Evolutionary conservation across 2,888 invertebrate species (phyloP).

Genomic region (Euzetes globulus): DNA sequence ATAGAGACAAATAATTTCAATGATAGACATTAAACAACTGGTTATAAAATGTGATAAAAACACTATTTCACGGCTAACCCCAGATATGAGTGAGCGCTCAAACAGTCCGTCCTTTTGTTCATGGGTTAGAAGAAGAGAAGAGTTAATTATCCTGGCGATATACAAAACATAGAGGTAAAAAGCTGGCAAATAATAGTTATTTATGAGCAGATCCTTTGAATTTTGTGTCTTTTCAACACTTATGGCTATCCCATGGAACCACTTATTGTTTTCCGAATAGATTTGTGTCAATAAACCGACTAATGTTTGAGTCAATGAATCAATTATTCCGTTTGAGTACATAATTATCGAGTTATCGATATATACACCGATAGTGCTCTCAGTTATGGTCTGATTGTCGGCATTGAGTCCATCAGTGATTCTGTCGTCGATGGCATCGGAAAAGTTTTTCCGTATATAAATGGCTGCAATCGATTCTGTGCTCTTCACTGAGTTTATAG

Average conservation of each 20-base stretch:
- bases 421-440: background rate
- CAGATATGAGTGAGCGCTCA: conserved; percentile 31
- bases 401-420: background rate
- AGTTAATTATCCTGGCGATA: background rate
- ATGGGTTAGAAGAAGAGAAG: conserved; percentile 8
- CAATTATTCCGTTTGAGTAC: background rate
- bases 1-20: background rate
- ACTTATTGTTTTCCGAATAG: background rate
- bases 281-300: background rate
- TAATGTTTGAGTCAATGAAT: background rate
- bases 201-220: too few species aligned
- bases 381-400: background rate
- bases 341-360: conserved; percentile 27
- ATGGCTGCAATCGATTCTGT: background rate
- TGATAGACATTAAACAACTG: conserved; percentile 8
- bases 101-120: conserved; percentile 33
- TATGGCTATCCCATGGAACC: too few species aligned
- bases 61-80: conserved; percentile 3
- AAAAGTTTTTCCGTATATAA: background rate
- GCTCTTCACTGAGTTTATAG: background rate
- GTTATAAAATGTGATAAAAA: conserved; percentile 31
- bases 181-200: conserved; percentile 19
- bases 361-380: background rate
- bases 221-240: background rate
- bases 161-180: conserved; percentile 22